Evolutionary conservation across 1,140 invertebrate genomes (phyloP), one percentile per base, ranked within the genome.

Genomic region (Anastatus disparis): DNA sequence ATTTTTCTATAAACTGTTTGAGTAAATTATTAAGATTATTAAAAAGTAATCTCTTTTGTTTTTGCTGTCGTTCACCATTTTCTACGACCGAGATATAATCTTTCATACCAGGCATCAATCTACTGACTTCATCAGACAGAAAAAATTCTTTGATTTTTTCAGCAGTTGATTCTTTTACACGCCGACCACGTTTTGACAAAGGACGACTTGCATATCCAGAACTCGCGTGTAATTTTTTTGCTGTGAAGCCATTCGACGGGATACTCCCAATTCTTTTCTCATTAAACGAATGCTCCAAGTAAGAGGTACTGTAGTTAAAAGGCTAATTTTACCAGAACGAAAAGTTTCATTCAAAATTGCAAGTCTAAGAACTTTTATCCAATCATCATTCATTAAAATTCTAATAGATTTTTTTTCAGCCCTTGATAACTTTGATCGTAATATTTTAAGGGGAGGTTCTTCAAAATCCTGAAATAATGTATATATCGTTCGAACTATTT

Each of bases 91-190:
- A 71, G 17, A 71, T 29, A 35, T 40, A 72, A 56, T 72, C 56
- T 48, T 72, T 72, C 13, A 46, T 44, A 0, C 64, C 70, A 27
- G 58, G 64, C 35, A 55, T 31, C 48, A 61, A 52, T 55, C 70
- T 17, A 65, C 70, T 67, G 31, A 67, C 46, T 22, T 72, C 70
- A 31, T 72, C 70, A 24, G 64, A 72, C 13, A 67, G 27, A 67
- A 59, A 72, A 67, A 72, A 67, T 22, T 26, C 50, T 53, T 20
- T 42, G 2, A 72, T 48, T 62, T 44, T 27, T 44, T 67, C 22
- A 13, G 62, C 26, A 52, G 59, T 68, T 17, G 29, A 62, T 20
- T 53, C 27, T 55, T 58, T 22, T 64, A 73, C n/a, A 17, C 40
- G 46, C n/a, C n/a, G n/a, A n/a, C n/a, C n/a, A n/a, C n/a, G n/a